A percentile compares a stretch with the other conserved stretches of the same genome.
These are phyloP conservation scores for Reinhardtius hippoglossoides DNA, from an alignment of 2,113 vertebrate genomes.

Conservation along the genomic window DNA sequence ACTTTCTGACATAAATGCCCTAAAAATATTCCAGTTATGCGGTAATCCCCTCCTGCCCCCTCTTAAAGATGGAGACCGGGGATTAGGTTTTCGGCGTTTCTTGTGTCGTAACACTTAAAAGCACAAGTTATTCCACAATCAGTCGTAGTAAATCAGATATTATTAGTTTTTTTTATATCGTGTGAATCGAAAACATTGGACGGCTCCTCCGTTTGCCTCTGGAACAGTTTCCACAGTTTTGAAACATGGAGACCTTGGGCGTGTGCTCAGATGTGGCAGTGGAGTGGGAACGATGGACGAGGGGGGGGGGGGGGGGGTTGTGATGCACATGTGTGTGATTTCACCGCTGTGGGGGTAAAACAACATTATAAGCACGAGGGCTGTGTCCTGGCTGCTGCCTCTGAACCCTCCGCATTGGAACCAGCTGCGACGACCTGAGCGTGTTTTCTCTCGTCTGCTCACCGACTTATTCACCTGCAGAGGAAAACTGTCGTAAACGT, in stretches of 20 bases:
- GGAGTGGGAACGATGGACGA: slow-evolving; percentile 34
- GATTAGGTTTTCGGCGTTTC: slow-evolving; percentile 23
- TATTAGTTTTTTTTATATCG: background rate
- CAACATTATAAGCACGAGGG: slow-evolving; percentile 57
- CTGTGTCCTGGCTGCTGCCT: slow-evolving; percentile 33
- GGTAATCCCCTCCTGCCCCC: slow-evolving; percentile 61
- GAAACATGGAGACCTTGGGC: slow-evolving; percentile 2
- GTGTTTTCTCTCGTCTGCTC: slow-evolving; percentile 19
- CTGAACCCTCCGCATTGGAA: slow-evolving; percentile 46
- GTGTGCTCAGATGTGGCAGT: slow-evolving; percentile 59
- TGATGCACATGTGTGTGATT: slow-evolving; percentile 65
- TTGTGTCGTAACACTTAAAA: background rate
- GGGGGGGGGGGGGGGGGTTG: slow-evolving; percentile 22
- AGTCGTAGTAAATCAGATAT: too few relatives aligned
- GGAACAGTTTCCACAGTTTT: slow-evolving; percentile 59
- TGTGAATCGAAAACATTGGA: slow-evolving; percentile 8
- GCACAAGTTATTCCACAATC: too few relatives aligned
- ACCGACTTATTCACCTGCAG: slow-evolving; percentile 51
- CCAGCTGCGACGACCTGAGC: slow-evolving; percentile 64
- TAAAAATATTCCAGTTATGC: slow-evolving; percentile 58
- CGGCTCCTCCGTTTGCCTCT: slow-evolving; percentile 13
- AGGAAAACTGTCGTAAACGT: background rate
- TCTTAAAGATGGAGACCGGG: slow-evolving; percentile 44
- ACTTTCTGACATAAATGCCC: slow-evolving; percentile 57
- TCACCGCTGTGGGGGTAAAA: slow-evolving; percentile 64